A percentile compares a stretch with the other conserved stretches of the same genome.
Conservation (phyloP, 2,888 invertebrate genomes). For the Aphodius sticticus region DNA sequence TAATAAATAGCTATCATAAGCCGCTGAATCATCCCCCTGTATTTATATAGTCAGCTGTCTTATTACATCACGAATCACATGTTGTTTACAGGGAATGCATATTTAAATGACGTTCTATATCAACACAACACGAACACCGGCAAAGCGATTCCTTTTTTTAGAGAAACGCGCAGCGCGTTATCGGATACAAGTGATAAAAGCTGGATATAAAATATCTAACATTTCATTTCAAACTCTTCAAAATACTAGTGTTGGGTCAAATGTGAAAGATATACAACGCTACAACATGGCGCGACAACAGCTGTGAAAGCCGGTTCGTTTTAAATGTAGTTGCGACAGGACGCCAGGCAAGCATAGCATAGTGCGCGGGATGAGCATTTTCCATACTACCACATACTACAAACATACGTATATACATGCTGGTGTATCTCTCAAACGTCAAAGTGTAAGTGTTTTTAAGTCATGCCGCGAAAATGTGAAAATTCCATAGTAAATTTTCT, state of each 20-base stretch:
- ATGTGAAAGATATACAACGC: constrained; percentile 29
- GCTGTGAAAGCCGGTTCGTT: constrained; percentile 43
- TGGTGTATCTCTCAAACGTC: constrained; percentile 5
- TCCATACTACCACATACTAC: background rate
- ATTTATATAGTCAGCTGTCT: constrained; percentile 41
- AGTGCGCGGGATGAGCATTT: constrained; percentile 44
- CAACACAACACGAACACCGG: constrained; percentile 7
- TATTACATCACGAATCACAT: constrained; percentile 37
- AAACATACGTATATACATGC: constrained; percentile 21
- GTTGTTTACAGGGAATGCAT: constrained; percentile 30
- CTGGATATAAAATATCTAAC: background rate
- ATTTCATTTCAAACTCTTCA: background rate
- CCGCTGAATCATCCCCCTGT: constrained; percentile 28
- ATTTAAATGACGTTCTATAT: constrained; percentile 8
- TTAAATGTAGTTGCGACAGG: constrained; percentile 25
- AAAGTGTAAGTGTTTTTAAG: background rate
- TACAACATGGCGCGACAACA: constrained; percentile 43
- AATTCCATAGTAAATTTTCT: constrained; percentile 44
- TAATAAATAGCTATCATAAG: background rate
- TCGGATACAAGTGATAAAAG: background rate
- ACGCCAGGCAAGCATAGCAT: constrained; percentile 35
- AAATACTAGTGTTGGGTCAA: background rate
- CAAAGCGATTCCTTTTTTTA: background rate
- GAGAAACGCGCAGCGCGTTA: background rate
- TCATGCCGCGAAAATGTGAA: constrained; percentile 9